These are phyloP conservation scores for Hypena proboscidalis DNA, from an alignment of 2,888 invertebrate genomes.

Conservation along the genomic window DNA sequence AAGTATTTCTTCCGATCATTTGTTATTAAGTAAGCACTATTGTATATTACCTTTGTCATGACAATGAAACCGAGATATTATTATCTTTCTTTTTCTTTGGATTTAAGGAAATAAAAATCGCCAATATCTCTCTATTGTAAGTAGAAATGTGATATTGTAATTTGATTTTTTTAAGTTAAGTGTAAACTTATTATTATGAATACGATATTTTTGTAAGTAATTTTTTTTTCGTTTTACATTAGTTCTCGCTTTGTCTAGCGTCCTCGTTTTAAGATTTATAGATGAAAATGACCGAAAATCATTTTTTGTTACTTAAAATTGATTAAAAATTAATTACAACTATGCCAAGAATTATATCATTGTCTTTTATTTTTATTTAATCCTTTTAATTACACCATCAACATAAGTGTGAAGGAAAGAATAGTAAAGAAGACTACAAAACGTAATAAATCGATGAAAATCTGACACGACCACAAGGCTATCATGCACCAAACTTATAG, in stretches of 20 bases:
- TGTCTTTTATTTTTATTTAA: slow-evolving; percentile 60
- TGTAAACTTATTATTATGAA: slow-evolving; percentile 80
- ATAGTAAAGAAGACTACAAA: too few species aligned
- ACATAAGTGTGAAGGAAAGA: too few species aligned
- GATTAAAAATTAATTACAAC: slow-evolving; percentile 84
- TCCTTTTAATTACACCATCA: too few species aligned
- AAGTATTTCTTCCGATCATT: slow-evolving; percentile 75
- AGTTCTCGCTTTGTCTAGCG: slow-evolving; percentile 80
- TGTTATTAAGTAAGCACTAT: slow-evolving; percentile 66
- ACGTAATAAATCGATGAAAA: too few species aligned
- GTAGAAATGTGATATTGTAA: slow-evolving; percentile 86
- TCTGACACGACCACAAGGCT: too few species aligned
- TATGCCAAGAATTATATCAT: slow-evolving; percentile 78
- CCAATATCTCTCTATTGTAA: slow-evolving; percentile 85
- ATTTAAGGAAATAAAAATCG: slow-evolving; percentile 64
- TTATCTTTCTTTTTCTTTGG: slow-evolving; percentile 64
- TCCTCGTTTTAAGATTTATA: slow-evolving; percentile 78
- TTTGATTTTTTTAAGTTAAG: slow-evolving; percentile 77
- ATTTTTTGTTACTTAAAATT: slow-evolving; percentile 83
- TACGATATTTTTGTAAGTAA: slow-evolving; percentile 83
- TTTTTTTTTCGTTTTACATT: slow-evolving; percentile 72
- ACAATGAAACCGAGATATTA: slow-evolving; percentile 69
- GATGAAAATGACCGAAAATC: slow-evolving; percentile 75
- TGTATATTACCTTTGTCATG: slow-evolving; percentile 68
- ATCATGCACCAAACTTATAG: too few species aligned